Base-by-base conservation (phyloP, 2,888 invertebrate genomes). In the Sturmia bella region DNA sequence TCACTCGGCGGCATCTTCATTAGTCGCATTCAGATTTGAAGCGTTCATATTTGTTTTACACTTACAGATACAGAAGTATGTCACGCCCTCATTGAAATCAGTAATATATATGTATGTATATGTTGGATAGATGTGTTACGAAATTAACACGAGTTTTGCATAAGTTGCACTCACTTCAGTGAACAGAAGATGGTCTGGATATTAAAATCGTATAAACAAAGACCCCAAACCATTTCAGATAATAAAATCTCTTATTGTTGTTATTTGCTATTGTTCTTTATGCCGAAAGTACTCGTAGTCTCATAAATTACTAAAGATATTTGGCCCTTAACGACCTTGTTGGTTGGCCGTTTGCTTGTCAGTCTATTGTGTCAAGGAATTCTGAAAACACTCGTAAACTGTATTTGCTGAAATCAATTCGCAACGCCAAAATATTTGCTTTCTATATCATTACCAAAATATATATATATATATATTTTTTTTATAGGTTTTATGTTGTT, bases 241-340 rank as follows among this genome's bases (percentile, higher is more conserved):
- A 3, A 32, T 32, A 32, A 32, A 32, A 3, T 32, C 32, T 32
- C 32, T 32, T 32, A 50, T 56, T 43, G 17, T 48, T 54, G 59
- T 3, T 50, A 9, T 13, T 76, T 78, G 57, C 63, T 59, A 39
- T 59, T 41, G 41, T 21, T 12, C 21, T 77, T 37, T 56, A 57
- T 43, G 37, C 68, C 48, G 19, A 48, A 69, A 37, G 3, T 59
- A 75, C 21, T 37, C 11, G 3, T 59, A 75, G 15, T 37, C 11
- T 69, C 89, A 89, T 89, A 88, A 89, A 88, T 88, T 84, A 88
- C 85, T 84, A 78, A 86, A 86, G 85, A 87, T 84, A 84, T 83
- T 87, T 88, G 88, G 87, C 88, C 89, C 89, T 86, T 86, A 88
- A 89, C 88, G 89, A 89, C 89, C 89, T 88, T 83, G 73, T 70